phyloP scores from a whole-genome alignment of 2,888 invertebrate genomes.

The Chrysolina oricalcia region DNA sequence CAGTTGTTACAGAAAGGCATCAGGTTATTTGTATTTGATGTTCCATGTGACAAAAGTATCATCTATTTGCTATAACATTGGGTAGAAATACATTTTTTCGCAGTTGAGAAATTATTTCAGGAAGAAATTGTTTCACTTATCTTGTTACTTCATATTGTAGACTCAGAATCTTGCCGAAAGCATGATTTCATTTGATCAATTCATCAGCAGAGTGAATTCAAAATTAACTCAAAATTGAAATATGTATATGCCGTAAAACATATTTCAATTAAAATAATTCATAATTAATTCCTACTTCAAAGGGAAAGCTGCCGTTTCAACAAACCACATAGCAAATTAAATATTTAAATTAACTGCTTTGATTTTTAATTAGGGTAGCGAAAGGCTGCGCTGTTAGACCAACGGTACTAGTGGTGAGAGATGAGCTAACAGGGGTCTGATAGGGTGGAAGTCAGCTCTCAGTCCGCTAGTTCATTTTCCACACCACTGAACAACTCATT shows the following conservation, averaged over 20 bases:
- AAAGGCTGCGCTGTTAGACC: background rate
- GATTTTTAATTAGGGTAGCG: conserved; percentile 17
- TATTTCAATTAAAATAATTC: conserved; percentile 9
- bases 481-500: conserved; percentile 68
- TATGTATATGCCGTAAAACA: background rate
- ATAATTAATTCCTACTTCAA: conserved; percentile 10
- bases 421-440: background rate
- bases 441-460: conserved; percentile 21
- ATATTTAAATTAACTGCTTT: conserved; percentile 22
- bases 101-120: too few relatives aligned
- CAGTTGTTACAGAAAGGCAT: too few relatives aligned
- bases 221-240: conserved; percentile 5
- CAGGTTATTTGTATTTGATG: too few relatives aligned
- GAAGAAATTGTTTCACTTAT: too few relatives aligned
- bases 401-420: background rate
- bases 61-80: too few relatives aligned
- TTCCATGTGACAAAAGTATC: too few relatives aligned
- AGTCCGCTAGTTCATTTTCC: conserved; percentile 68
- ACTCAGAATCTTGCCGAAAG: background rate
- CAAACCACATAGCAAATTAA: background rate
- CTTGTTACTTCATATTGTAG: too few relatives aligned
- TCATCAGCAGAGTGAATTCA: background rate
- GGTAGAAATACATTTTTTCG: too few relatives aligned
- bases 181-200: background rate
- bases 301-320: background rate